Conservation (phyloP, 2,888 invertebrate species). For the Himalopsyche kuldschensis region DNA sequence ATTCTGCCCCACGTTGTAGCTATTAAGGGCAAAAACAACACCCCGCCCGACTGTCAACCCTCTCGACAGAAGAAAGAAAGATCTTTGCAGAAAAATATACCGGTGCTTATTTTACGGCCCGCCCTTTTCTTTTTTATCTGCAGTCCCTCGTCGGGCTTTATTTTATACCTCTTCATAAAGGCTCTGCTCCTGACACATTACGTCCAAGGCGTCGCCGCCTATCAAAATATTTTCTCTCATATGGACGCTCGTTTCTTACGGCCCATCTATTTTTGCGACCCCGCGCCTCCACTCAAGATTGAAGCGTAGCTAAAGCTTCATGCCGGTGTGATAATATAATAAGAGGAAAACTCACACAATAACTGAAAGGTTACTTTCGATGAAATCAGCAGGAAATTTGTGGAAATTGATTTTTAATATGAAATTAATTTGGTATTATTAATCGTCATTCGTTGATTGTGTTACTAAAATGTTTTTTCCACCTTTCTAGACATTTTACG, state of each 20-base stretch:
- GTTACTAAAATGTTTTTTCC: no score
- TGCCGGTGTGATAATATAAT: neutral
- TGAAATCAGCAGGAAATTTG: no score
- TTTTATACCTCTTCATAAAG: constrained; percentile 37
- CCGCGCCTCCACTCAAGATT: neutral
- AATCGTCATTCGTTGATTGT: no score
- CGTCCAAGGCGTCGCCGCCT: constrained; percentile 7
- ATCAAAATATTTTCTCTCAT: constrained; percentile 33
- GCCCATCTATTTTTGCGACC: neutral
- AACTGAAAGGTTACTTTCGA: no score
- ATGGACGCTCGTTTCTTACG: constrained; percentile 16
- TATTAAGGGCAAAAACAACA: neutral
- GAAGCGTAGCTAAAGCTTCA: neutral
- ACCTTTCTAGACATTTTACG: no score
- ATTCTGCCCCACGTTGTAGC: neutral
- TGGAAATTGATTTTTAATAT: no score
- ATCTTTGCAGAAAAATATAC: neutral
- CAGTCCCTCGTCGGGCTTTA: constrained; percentile 33
- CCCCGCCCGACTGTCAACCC: neutral
- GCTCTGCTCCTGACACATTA: constrained; percentile 33
- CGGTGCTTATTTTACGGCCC: constrained; percentile 22
- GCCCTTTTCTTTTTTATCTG: constrained; percentile 12
- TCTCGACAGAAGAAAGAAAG: neutral
- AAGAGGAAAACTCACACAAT: no score
- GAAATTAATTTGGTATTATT: no score